phyloP scores from a whole-genome alignment of 2,888 invertebrate genomes.

The Spicauda simplicius region DNA sequence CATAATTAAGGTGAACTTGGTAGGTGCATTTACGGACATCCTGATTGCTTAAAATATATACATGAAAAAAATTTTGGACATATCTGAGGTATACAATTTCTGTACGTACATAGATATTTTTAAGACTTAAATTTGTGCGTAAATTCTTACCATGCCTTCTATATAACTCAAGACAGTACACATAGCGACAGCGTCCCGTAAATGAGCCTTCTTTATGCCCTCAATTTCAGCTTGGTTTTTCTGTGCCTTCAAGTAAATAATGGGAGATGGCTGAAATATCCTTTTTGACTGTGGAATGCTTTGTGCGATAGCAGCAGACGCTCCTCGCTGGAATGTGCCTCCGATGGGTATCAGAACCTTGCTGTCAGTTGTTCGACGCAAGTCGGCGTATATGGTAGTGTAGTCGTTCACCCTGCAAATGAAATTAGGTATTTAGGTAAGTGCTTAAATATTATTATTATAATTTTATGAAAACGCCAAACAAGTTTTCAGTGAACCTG shows the following conservation, averaged over 20 bases:
- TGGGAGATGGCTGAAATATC: constrained; percentile 89
- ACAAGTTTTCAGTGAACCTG: neutral
- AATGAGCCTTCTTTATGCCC: constrained; percentile 93
- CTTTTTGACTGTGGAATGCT: constrained; percentile 85
- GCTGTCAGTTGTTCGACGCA: constrained; percentile 86
- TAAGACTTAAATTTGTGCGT: neutral
- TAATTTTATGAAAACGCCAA: neutral
- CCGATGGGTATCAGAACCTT: constrained; percentile 88
- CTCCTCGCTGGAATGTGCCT: constrained; percentile 89
- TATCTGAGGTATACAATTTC: too few relatives aligned
- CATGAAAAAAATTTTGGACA: too few relatives aligned
- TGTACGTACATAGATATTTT: too few relatives aligned
- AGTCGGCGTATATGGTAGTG: constrained; percentile 88
- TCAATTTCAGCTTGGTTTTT: constrained; percentile 92
- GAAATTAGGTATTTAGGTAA: neutral
- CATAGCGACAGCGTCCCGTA: constrained; percentile 95
- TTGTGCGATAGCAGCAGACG: constrained; percentile 88
- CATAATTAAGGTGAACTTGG: too few relatives aligned
- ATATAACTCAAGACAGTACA: constrained; percentile 90
- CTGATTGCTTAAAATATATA: too few relatives aligned
- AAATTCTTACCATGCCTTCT: constrained; percentile 55
- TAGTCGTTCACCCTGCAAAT: constrained; percentile 88
- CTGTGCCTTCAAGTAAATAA: constrained; percentile 93
- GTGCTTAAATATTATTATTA: neutral
- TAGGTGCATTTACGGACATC: too few relatives aligned